phyloP scores from a whole-genome alignment of 2,797 vertebrate species.

The Discoglossus pictus region DNA sequence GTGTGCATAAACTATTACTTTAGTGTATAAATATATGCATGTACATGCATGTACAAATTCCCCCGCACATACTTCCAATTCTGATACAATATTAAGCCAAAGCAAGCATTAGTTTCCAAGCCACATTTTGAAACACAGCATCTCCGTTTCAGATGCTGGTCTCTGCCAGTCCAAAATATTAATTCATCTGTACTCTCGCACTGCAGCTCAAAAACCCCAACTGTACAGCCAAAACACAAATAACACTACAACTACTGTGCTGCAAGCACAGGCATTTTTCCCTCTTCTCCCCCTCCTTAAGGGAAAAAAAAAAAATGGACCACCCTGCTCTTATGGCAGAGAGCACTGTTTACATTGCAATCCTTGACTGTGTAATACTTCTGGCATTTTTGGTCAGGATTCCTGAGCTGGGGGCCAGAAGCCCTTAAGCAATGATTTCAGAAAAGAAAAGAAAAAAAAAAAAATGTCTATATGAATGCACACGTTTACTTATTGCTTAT shows the following conservation, averaged over 20 bases:
- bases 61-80: conserved; percentile 25
- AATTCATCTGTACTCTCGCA: conserved; percentile 64
- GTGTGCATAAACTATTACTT: too few species aligned
- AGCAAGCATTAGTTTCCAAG: conserved; percentile 58
- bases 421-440: conserved; percentile 76
- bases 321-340: conserved; percentile 96
- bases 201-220: conserved; percentile 60
- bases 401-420: conserved; percentile 83
- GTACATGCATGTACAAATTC: conserved; percentile 11
- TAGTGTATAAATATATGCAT: too few species aligned
- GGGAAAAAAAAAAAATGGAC: conserved; percentile 72
- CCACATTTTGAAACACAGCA: conserved; percentile 64
- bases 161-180: conserved; percentile 64
- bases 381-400: conserved; percentile 97
- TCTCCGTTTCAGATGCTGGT: conserved; percentile 58
- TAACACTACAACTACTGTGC: conserved; percentile 80
- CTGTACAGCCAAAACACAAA: conserved; percentile 77
- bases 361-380: conserved; percentile 98
- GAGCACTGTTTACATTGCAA: conserved; percentile 96
- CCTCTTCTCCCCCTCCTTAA: conserved; percentile 27
- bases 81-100: conserved; percentile 50
- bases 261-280: conserved; percentile 55
- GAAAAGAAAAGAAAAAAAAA: conserved; percentile 28
- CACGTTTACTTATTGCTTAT: conserved; percentile 62
- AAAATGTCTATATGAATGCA: conserved; percentile 12